Base-by-base conservation (phyloP, 2,797 vertebrate species). In the Cossypha heuglini region DNA sequence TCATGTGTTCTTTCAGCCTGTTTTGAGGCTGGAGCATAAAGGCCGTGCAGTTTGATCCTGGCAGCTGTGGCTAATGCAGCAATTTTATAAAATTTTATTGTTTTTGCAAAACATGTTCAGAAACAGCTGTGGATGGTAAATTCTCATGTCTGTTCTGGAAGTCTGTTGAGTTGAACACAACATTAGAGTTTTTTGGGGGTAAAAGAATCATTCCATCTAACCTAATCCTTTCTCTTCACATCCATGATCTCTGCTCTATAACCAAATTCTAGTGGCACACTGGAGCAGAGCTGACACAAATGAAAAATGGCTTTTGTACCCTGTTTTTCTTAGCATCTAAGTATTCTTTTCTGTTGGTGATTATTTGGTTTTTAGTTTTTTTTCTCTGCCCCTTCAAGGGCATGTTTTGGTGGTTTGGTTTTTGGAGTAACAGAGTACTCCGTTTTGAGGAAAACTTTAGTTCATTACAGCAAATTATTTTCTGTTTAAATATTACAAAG, bases 11-110 rank as follows among this genome's bases (percentile, higher is more conserved):
- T 86, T 43, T 13, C 37, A 37, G 6, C 37, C n/a, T 58, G 37
- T 42, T 58, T 51, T 52, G 52, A 46, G 57, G 11, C 35, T 51
- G 29, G 58, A 93, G 24, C 2, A 1, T 38, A 45, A 64, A 31
- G 52, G 22, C 31, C 9, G 1, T 2, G 4, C 26, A 55, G 29
- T 57, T 73, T 72, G n/a, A 38, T 90, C 58, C 45, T 75, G 40
- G 17, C 48, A 46, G 28, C 55, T 80, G 54, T 43, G 73, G 13
- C 38, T 73, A 83, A 58, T 42, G 35, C 42, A 46, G 22, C 21
- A 48, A 2, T 18, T 37, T 24, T 74, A 35, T 2, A 0, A 10
- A 24, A 22, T 16, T n/a, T n/a, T 16, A n/a, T 8, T 26, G 31
- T 26, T 77, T 54, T 73, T 77, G 8, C 8, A 66, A 72, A 84